Base-by-base conservation (phyloP, 2,797 vertebrate genomes). In the Rhodeus uyekii region DNA sequence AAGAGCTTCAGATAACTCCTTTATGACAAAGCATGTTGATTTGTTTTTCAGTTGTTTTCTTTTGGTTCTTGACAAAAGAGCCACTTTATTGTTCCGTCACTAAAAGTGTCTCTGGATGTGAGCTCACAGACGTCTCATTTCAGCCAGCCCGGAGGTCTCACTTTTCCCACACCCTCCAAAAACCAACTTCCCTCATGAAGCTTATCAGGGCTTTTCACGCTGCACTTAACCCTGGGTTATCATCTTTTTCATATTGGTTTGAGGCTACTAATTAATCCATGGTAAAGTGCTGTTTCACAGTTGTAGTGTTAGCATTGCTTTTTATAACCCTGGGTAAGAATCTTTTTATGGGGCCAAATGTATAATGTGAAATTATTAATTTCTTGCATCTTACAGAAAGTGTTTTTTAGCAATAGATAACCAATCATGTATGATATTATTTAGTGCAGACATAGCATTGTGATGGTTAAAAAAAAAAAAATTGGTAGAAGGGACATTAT, bases 1-100 rank as follows among this genome's bases (percentile, higher is more conserved):
- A 29, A 60, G 55, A 58, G 29, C 18, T 74, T 63, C 58, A 32
- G 38, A 72, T 65, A 24, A 38, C 32, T 18, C n/a, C 3, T 86
- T 63, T 78, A 39, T 42, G 39, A 42, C 27, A 9, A 34, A 38
- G 29, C 16, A 36, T 46, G 65, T 46, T 16, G 55, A 69, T n/a
- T n/a, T n/a, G n/a, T n/a, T 82, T 82, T 82, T 73, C 8, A 13
- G 8, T 68, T 74, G 46, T 64, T 78, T 85, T 85, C 22, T 16
- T 58, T 77, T 60, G 60, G 64, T 72, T 60, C 24, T 34, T 64
- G 53, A 48, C 42, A 50, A 61, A 32, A 78, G 58, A 74, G 38
- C 10, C 65, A 1, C 48, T 39, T 65, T 38, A 67, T 75, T 78
- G 73, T 83, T 53, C 42, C 80, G 77, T 80, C 69, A 84, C 46